Base-by-base conservation (phyloP, 2,797 vertebrate species). In the Aplochiton taeniatus region DNA sequence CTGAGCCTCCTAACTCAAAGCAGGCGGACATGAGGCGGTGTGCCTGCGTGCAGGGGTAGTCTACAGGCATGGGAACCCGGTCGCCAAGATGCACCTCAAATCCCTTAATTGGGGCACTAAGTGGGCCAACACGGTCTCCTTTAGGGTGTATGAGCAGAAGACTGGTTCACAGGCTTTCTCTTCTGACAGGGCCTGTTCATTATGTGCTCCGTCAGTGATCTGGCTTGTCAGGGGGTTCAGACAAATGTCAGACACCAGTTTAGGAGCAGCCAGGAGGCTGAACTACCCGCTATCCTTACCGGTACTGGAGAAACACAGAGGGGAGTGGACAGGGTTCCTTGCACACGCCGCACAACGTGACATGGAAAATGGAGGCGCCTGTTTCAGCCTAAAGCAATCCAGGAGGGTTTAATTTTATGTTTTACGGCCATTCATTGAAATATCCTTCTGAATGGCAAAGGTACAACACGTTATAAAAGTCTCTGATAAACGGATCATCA, bases 91-190 rank as follows among this genome's bases (percentile, higher is more conserved):
- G 69, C 61, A 79, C 76, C 75, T 63, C 66, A 83, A 79, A 85
- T 83, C 82, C 77, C 46, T 81, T 83, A 80, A 87, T 76, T 78
- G 60, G 71, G 63, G 80, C 54, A 69, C 16, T 11, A 77, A 83
- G 68, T 78, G 67, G 72, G 66, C 69, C 72, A 50, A 70, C 55
- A 61, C 68, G 52, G 70, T 64, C 44, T 58, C 16, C 17, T 41
- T 14, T 69, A 67, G 65, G 51, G 11, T 61, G 74, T 68, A 70
- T 47, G 66, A 71, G 53, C 55, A 55, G 74, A 73, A 61, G 48
- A 60, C 46, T 42, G 45, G 64, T 79, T 81, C 18, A 66, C 65
- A 68, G 44, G 53, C 66, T 54, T 77, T 80, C 86, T 49, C 56
- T 59, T 63, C 61, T 67, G 75, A 66, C 59, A 18, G 44, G 51